Base-by-base conservation (phyloP, 1,140 invertebrate species). In the Drosophila pallidifrons region DNA sequence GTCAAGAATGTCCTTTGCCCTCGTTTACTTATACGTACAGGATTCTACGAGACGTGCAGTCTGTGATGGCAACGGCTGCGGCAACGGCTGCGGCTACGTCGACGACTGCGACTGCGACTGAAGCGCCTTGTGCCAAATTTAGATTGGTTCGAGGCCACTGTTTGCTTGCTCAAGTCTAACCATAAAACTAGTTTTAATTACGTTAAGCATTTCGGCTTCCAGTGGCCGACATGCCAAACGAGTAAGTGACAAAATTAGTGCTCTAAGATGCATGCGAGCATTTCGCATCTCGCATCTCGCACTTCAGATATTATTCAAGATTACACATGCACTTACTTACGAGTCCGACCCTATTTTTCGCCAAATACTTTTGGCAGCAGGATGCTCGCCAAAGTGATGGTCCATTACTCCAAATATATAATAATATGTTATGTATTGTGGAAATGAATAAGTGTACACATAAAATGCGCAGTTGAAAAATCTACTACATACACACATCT, bases 131-230 rank as follows among this genome's bases (percentile, higher is more conserved):
- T 38, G 35, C 79, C 83, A 59, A 80, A 82, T 74, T 74, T 77
- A 35, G 47, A n/a, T 55, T 51, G 45, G 51, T 8, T 30, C 15
- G 38, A 69, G 52, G 35, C 28, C 61, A 41, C 35, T 15, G 13
- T 20, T 28, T 41, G 13, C 30, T 61, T 57, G 52, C 61, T 47
- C 30, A 49, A 65, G 77, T 65, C 72, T 59, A 76, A 77, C 54
- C 73, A 73, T 88, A 82, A 78, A 80, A 89, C 70, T 89, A 81
- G 73, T 88, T 89, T 86, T 89, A 88, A 88, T 88, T 88, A 88
- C 77, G 77, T 78, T 89, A 88, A 89, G 80, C 74, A 89, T 89
- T 78, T 75, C 68, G 79, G 66, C 77, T 71, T 38, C 10, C 61
- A 67, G 63, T 67, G 41, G 49, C 79, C 55, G 10, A 32, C 6